phyloP scores from a whole-genome alignment of 92 coral and sea anemone genomes.

The Galaxea fascicularis region DNA sequence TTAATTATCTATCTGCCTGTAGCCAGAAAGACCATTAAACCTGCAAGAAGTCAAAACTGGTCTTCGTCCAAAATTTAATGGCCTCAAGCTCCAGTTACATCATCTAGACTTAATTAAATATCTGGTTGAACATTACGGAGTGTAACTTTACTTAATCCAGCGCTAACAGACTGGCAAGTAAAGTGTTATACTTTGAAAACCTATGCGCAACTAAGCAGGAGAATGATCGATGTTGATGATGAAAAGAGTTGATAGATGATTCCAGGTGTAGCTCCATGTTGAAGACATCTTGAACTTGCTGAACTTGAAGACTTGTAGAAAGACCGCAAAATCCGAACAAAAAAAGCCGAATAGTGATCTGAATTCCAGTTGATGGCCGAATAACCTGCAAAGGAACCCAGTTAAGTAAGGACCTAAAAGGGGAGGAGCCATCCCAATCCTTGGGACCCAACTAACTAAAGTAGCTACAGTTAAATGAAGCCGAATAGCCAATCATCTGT shows the following conservation, averaged over 20 bases:
- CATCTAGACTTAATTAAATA: not conserved
- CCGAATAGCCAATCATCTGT: conserved; percentile 1
- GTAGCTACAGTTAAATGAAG: not conserved
- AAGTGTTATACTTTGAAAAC: not conserved
- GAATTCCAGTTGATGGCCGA: not conserved
- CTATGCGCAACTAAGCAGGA: conserved; percentile 6
- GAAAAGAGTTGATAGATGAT: not conserved
- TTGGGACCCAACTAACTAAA: not conserved
- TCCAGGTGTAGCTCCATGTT: not conserved
- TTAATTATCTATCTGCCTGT: not conserved
- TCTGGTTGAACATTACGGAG: not conserved
- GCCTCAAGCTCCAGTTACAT: not conserved
- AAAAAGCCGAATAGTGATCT: not conserved
- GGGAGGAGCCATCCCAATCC: not conserved
- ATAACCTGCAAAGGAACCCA: conserved; percentile 14
- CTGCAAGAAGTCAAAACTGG: not conserved
- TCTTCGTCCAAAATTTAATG: not conserved
- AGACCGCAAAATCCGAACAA: not conserved
- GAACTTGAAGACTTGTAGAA: not conserved
- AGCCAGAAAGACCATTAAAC: not conserved
- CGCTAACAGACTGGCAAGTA: not conserved
- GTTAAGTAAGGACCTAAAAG: not conserved
- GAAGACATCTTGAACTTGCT: not conserved
- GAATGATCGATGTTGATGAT: not conserved
- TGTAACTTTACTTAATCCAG: not conserved